Base-by-base conservation (phyloP, 2,113 vertebrate species). In the Hirundichthys speculiger region DNA sequence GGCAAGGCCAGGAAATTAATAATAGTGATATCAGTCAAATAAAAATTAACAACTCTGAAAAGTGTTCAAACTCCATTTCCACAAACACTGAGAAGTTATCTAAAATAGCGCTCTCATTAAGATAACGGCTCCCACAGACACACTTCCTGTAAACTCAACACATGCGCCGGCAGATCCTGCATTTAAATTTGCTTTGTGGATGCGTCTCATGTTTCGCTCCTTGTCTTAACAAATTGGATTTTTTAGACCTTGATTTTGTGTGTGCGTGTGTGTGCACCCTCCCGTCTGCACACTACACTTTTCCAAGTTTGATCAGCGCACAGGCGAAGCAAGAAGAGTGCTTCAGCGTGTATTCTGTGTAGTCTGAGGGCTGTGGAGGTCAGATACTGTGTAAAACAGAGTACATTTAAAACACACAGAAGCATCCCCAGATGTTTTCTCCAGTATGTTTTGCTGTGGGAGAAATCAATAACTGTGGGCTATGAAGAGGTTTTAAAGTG, bases 391-490 rank as follows among this genome's bases (percentile, higher is more conserved):
- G 71, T 55, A 73, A 75, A 80, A 84, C 66, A 78, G 86, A 83
- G 78, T 69, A 48, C 39, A 78, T 71, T 80, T 84, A 21, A 87
- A 86, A 85, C 43, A 25, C 64, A 42, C 50, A 71, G 55, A 67
- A 79, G 59, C 82, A 34, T 80, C 82, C 80, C 84, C 78, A 85
- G 85, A 85, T 82, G 81, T 79, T 71, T 50, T 53, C 50, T 74
- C 13, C 86, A 39, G 72, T 73, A 40, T 40, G 52, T 64, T 67
- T 63, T 80, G 59, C 80, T 84, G 79, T 80, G 79, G 61, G 75
- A 85, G 74, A 86, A 88, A 89, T 89, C 87, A 77, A 90, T 89
- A 90, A 71, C 82, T 74, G 82, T 86, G 83, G 82, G 86, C 83
- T 80, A 77, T 21, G 54, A 50, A 78, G 65, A 77, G 80, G 71